Base-by-base conservation (phyloP, 2,113 vertebrate genomes). In the Indicator indicator region DNA sequence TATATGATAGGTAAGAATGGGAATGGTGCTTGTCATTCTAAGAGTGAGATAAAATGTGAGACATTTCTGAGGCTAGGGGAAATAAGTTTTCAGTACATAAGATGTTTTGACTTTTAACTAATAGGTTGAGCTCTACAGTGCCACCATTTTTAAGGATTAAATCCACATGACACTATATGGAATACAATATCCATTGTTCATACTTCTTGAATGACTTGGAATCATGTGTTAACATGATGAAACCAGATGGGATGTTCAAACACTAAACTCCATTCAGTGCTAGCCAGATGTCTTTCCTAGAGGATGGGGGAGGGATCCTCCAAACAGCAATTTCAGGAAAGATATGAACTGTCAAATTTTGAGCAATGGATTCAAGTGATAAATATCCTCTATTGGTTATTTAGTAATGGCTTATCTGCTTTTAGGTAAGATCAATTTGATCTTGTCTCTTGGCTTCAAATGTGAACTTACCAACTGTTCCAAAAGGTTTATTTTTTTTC, bases 191-290 rank as follows among this genome's bases (percentile, higher is more conserved):
- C 95, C 77, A 93, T 95, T 97, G 92, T 96, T 96, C 95, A 86
- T 93, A 88, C 48, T 95, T 95, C 67, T 88, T 95, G 82, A 94
- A 95, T 90, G 76, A 91, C 94, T 94, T 95, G 89, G 86, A 94
- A 85, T 93, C 89, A 75, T 96, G 74, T 95, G 88, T 88, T 94
- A 96, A 90, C 91, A 91, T 80, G 91, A 92, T 97, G 85, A 92
- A 95, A 92, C 92, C 94, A 97, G 96, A 97, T 96, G 95, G 75
- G 86, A 86, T 69, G 81, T 95, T 97, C 89, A 95, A 92, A 90
- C 83, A 93, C 55, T 84, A 60, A 92, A 83, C 83, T 89, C 90
- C 65, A 76, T 94, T 96, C 78, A 96, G 78, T 82, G 54, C 81
- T 85, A 83, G 69, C 91, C 95, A 97, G 95, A 97, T 96, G 93